These are phyloP conservation scores for Altica lythri DNA, from an alignment of 2,888 invertebrate species.

Conservation along the genomic window DNA sequence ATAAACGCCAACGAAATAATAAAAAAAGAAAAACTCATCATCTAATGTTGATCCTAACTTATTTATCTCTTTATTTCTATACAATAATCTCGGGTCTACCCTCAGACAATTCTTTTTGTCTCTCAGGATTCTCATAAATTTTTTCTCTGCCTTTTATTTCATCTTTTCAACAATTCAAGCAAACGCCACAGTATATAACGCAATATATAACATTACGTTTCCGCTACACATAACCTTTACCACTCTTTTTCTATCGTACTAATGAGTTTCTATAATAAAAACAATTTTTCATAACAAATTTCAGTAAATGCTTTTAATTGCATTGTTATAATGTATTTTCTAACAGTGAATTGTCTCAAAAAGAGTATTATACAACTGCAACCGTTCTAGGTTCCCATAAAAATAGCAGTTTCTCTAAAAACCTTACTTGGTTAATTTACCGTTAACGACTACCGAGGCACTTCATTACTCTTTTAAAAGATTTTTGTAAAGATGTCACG, in stretches of 20 bases:
- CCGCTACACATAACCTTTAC: too few species aligned
- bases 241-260: too few species aligned
- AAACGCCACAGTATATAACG: too few species aligned
- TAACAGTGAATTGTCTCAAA: slow-evolving; percentile 8
- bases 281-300: background rate
- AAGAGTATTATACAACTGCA: slow-evolving; percentile 11
- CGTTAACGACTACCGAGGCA: slow-evolving; percentile 14
- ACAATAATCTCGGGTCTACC: too few species aligned
- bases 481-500: slow-evolving; percentile 20
- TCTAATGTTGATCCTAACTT: background rate
- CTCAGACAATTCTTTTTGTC: too few species aligned
- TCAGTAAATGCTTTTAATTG: background rate
- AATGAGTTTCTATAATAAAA: too few species aligned
- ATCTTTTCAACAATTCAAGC: too few species aligned
- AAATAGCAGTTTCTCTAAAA: slow-evolving; percentile 9
- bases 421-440: slow-evolving; percentile 19
- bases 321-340: slow-evolving; percentile 3
- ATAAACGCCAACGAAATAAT: too few species aligned
- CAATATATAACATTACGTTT: too few species aligned
- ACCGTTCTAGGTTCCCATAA: slow-evolving; percentile 10
- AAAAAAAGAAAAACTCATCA: background rate
- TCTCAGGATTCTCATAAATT: too few species aligned
- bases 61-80: background rate
- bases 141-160: too few species aligned
- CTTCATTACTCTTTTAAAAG: slow-evolving; percentile 21